Evolutionary conservation across 2,113 vertebrate genomes (phyloP).

Genomic region (Anser brachyrhynchus): DNA sequence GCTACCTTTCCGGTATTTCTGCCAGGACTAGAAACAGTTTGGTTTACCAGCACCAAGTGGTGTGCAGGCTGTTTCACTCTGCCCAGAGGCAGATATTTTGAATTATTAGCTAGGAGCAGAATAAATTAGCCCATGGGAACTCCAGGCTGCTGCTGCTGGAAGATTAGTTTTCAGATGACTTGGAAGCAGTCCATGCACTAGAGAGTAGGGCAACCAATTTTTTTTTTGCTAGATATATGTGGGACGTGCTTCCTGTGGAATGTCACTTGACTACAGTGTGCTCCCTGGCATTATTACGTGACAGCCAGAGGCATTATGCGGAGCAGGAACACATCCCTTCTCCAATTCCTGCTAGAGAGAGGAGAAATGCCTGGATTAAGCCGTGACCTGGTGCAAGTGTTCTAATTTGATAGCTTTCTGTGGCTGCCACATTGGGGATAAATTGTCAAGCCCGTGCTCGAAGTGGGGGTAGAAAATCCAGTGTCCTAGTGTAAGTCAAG

Average conservation of each 20-base stretch:
- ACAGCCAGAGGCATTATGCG: background rate
- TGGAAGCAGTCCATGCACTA: background rate
- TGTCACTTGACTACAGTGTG: background rate
- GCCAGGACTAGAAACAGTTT: background rate
- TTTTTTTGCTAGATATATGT: background rate
- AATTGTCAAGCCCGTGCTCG: background rate
- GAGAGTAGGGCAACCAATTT: background rate
- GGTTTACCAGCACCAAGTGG: background rate
- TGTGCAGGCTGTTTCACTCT: background rate
- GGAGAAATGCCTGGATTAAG: background rate
- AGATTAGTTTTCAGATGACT: background rate
- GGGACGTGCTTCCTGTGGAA: background rate
- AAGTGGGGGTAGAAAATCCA: background rate
- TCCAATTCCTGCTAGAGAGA: background rate
- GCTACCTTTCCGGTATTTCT: background rate
- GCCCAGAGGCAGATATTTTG: background rate
- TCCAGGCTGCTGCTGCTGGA: background rate
- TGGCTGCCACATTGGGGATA: background rate
- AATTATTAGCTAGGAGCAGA: background rate
- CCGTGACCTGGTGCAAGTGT: background rate
- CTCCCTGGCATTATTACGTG: background rate
- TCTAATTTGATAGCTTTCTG: background rate
- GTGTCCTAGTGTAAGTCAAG: background rate
- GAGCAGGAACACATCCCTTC: background rate
- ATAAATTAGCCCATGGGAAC: background rate